Evolutionary conservation across 1,140 invertebrate species (phyloP), one percentile per base, ranked within the genome.

Genomic region (Globodera ellingtonae): DNA sequence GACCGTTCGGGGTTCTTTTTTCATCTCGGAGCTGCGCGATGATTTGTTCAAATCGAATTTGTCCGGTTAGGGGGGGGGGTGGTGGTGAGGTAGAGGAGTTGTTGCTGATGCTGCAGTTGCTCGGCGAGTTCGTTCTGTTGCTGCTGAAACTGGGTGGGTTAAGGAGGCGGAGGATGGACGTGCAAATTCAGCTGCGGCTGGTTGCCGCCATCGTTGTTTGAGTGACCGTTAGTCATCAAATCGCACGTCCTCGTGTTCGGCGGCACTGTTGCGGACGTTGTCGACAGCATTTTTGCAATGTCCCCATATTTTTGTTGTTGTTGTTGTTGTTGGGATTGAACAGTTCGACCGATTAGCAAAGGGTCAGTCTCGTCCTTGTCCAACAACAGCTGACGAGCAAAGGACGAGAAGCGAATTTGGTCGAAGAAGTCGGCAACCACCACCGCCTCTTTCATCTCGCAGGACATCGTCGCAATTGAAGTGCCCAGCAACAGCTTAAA

Each of bases 401-500:
- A 77, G 18, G 48, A 52, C 6, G 56, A 65, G 47, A 77, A 77
- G 50, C 50, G 75, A 15, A 77, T 69, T 77, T 77, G 75, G 8
- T 69, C 86, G 70, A 88, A 88, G 75, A 88, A 88, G 75, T 88
- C 88, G 13, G 88, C 87, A 3, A 88, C 87, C 5, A 88, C 85
- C 44, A 88, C 86, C 10, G 88, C 85, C 79, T 88, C 87, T 72
- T 85, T 86, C 88, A 89, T 89, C 79, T 88, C 87, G 35, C 85
- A 87, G 44, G 84, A 84, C 85, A 88, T 88, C 67, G 87, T 88
- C 13, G 87, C 88, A 13, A 88, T 87, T 44, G 87, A 85, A 15
- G 87, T 89, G 44, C 87, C 87, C 6, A 88, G 82, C 46, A 88
- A 79, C 13, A 88, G 78, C 50, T 79, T 10, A 21, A 79, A 69